Percentiles rank a stretch among this genome's conserved stretches.
Evolutionary conservation across 2,113 vertebrate species (phyloP).

Genomic region (Apaloderma vittatum): DNA sequence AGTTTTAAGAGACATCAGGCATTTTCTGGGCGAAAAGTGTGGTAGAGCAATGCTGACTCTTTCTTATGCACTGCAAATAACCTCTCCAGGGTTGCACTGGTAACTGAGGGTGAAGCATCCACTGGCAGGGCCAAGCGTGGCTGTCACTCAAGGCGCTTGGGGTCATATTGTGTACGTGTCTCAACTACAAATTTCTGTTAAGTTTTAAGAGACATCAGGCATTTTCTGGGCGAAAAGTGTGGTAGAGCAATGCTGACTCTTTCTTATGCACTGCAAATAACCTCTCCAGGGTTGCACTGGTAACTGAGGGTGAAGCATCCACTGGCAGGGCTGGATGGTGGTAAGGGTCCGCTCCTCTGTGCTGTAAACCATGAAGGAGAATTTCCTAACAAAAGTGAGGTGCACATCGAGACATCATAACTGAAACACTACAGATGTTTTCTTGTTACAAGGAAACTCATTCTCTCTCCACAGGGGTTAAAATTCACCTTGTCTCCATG

Average conservation of each 20-base stretch:
- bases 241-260: not conserved
- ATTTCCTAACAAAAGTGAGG: not conserved
- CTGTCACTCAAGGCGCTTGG: not conserved
- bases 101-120: not conserved
- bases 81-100: not conserved
- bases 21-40: not conserved
- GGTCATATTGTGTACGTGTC: rapidly evolving
- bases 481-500: not conserved
- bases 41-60: not conserved
- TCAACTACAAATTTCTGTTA: not conserved
- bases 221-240: not conserved
- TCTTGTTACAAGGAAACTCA: not conserved
- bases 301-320: not conserved
- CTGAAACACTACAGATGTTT: not conserved
- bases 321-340: not conserved
- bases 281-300: not conserved
- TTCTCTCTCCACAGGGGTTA: not conserved
- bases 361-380: not conserved
- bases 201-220: not conserved
- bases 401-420: not conserved
- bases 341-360: not conserved
- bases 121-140: rapidly evolving
- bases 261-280: not conserved
- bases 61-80: not conserved
- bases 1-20: not conserved